A percentile compares a stretch with the other conserved stretches of the same genome.
Conservation (phyloP, 2,797 vertebrate species). For the Cirrhinus molitorella region DNA sequence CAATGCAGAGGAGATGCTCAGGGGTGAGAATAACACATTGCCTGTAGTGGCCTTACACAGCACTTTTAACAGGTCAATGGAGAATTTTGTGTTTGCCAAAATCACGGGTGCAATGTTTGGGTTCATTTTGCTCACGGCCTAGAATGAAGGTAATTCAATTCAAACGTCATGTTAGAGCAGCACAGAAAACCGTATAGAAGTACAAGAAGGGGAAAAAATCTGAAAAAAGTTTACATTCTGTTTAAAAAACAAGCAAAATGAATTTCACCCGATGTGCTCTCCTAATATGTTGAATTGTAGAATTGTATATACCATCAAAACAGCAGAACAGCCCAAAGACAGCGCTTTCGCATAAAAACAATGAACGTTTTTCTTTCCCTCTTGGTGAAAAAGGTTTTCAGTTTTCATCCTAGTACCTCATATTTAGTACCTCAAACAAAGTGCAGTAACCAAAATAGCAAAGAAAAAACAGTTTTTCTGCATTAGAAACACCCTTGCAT, state of each 20-base stretch:
- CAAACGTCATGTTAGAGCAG: background rate
- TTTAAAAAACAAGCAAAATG: too few species aligned
- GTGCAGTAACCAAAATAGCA: too few species aligned
- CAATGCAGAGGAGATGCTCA: slow-evolving; percentile 88
- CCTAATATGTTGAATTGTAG: too few species aligned
- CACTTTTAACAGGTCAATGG: slow-evolving; percentile 78
- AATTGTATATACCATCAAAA: background rate
- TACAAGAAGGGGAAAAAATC: background rate
- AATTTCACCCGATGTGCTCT: too few species aligned
- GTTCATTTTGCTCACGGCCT: background rate
- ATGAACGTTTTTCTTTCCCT: background rate
- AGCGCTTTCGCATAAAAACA: background rate
- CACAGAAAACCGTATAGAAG: background rate
- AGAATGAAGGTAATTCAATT: too few species aligned
- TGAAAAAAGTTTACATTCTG: background rate
- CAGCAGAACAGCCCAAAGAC: background rate
- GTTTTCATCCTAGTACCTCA: too few species aligned
- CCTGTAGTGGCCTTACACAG: slow-evolving; percentile 65
- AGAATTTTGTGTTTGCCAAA: slow-evolving; percentile 76
- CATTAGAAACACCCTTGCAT: too few species aligned
- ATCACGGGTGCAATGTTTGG: slow-evolving; percentile 54
- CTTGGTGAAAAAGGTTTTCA: background rate
- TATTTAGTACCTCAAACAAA: too few species aligned
- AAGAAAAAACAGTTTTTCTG: too few species aligned
- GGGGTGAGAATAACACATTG: slow-evolving; percentile 85